phyloP scores from a whole-genome alignment of 1,140 invertebrate genomes.

The Sycophila sp. region DNA sequence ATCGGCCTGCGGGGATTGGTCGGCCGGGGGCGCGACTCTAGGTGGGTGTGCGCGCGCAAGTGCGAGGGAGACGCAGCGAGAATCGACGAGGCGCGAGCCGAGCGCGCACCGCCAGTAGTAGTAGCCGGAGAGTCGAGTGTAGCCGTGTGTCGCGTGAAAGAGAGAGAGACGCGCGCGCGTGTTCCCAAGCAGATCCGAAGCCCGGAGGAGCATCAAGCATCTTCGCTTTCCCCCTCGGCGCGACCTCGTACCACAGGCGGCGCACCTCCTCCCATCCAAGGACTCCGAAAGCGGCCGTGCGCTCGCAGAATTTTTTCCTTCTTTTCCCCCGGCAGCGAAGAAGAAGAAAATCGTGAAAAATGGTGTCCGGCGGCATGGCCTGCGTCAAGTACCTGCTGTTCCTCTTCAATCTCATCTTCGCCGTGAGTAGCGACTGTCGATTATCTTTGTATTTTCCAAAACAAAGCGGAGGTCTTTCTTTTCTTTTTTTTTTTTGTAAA shows the following conservation, averaged over 20 bases:
- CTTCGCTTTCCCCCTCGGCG: too few species aligned
- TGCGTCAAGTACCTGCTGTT: conserved; percentile 86
- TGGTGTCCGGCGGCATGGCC: conserved; percentile 80
- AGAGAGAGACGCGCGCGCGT: neutral
- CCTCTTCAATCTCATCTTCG: conserved; percentile 85
- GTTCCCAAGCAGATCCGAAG: neutral
- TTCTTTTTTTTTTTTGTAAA: neutral
- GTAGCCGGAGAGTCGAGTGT: neutral
- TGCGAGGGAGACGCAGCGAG: neutral
- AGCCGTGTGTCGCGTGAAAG: neutral
- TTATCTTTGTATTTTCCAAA: neutral
- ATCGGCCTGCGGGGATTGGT: too few species aligned
- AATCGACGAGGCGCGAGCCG: neutral
- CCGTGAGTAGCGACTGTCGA: too few species aligned
- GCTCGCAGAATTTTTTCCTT: too few species aligned
- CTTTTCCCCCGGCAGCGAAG: too few species aligned
- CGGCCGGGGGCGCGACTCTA: neutral
- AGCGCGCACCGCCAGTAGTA: conserved; percentile 13
- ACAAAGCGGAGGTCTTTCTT: too few species aligned
- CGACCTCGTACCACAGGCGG: too few species aligned
- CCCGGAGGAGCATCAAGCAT: neutral
- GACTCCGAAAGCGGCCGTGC: neutral
- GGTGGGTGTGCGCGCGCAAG: neutral
- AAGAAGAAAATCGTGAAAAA: conserved; percentile 40
- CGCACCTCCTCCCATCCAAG: too few species aligned